A percentile compares a stretch with the other conserved stretches of the same genome.
Evolutionary conservation across 2,113 vertebrate species (phyloP).

Genomic region (Hippocampus comes): DNA sequence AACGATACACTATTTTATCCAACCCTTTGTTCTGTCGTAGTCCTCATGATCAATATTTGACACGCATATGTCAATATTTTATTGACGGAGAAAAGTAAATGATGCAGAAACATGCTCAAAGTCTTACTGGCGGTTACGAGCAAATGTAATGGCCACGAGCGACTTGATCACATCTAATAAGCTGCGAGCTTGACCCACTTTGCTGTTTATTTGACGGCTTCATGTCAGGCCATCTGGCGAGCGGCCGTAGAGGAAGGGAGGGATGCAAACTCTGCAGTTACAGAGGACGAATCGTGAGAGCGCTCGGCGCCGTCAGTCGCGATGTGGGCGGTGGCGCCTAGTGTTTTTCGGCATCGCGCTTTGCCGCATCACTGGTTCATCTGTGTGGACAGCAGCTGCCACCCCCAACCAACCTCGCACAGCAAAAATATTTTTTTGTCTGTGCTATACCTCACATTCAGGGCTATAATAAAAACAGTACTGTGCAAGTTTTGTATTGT

Average conservation of each 20-base stretch:
- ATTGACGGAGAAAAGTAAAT: background rate
- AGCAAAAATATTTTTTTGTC: background rate
- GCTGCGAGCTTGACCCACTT: slow-evolving; percentile 21
- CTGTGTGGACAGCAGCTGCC: background rate
- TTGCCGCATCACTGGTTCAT: slow-evolving; percentile 2
- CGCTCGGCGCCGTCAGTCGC: slow-evolving; percentile 7
- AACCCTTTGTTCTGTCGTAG: background rate
- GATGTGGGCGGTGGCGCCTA: background rate
- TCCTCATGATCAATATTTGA: background rate
- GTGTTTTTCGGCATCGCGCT: background rate
- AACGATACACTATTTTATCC: background rate
- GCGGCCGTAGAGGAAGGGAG: background rate
- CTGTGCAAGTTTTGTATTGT: background rate
- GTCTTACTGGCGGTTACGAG: slow-evolving; percentile 8
- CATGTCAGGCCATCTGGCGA: slow-evolving; percentile 27
- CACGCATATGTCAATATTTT: background rate
- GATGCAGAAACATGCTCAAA: background rate
- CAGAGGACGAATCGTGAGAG: slow-evolving; percentile 21
- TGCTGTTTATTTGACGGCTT: slow-evolving; percentile 22
- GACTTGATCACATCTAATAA: slow-evolving; percentile 19
- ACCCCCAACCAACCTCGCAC: background rate
- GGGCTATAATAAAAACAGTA: background rate
- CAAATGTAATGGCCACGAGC: slow-evolving; percentile 8
- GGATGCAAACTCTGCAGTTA: slow-evolving; percentile 24
- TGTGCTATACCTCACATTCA: background rate